Evolutionary conservation across 2,113 vertebrate species (phyloP).

Genomic region (Myotis brandtii): DNA sequence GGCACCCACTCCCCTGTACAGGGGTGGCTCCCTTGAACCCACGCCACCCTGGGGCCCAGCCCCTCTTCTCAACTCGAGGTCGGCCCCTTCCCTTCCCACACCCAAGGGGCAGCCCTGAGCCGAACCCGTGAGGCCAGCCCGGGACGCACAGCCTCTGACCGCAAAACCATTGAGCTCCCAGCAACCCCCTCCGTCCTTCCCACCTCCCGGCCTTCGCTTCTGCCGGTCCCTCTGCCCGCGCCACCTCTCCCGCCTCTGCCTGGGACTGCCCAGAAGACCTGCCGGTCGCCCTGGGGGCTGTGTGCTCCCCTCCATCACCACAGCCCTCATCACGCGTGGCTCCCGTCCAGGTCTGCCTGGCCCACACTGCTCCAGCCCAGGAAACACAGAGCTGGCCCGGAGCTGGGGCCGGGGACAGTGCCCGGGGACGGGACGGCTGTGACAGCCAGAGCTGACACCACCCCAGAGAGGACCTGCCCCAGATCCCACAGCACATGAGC

Average conservation of each 20-base stretch:
- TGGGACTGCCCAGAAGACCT: not conserved
- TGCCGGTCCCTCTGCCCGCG: not conserved
- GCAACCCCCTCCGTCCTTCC: accelerated
- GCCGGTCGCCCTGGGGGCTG: accelerated
- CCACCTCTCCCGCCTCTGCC: accelerated
- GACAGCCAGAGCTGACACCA: not conserved
- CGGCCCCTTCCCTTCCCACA: not conserved
- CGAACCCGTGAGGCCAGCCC: not conserved
- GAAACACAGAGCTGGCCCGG: not conserved
- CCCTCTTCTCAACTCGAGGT: not conserved
- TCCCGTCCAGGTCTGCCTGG: accelerated
- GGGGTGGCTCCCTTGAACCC: not conserved
- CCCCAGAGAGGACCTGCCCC: not conserved
- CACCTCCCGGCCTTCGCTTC: not conserved
- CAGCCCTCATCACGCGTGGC: accelerated
- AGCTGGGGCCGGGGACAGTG: not conserved
- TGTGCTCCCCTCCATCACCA: not conserved
- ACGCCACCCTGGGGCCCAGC: not conserved
- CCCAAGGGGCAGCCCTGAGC: no score
- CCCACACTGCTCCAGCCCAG: accelerated
- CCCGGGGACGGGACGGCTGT: no score
- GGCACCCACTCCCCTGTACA: not conserved
- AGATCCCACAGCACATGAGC: not conserved
- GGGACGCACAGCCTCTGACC: no score
- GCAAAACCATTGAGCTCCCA: not conserved